Percentiles rank a stretch among this genome's conserved stretches.
Conservation (phyloP, 2,113 vertebrate genomes). For the Pongo abelii region DNA sequence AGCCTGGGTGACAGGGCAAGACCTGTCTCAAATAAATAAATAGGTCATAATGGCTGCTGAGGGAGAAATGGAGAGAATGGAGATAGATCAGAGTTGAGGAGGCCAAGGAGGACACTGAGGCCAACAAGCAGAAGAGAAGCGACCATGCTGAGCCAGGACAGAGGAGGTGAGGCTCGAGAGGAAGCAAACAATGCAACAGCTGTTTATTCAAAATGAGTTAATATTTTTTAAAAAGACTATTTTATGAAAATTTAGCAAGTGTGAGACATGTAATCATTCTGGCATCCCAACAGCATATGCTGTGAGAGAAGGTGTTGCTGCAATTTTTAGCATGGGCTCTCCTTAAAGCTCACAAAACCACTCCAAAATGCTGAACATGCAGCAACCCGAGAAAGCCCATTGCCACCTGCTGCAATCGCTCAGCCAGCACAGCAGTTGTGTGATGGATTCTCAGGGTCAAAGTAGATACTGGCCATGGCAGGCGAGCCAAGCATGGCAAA, state of each 20-base stretch:
- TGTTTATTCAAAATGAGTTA: slow-evolving; percentile 14
- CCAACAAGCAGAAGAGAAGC: not conserved
- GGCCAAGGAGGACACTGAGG: not conserved
- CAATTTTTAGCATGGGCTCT: not conserved
- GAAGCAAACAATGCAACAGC: not conserved
- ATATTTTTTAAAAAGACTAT: slow-evolving; percentile 44
- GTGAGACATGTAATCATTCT: slow-evolving; percentile 49
- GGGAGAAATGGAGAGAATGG: not conserved
- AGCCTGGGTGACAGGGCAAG: too few relatives aligned
- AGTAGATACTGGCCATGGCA: rapidly evolving
- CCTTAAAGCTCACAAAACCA: not conserved
- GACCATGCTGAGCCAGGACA: not conserved
- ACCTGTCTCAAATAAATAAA: too few relatives aligned
- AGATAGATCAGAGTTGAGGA: not conserved
- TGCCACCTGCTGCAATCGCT: not conserved
- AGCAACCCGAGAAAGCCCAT: not conserved
- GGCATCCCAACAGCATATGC: slow-evolving; percentile 48
- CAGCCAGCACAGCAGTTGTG: rapidly evolving
- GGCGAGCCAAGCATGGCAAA: not conserved
- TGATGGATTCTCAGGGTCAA: too few relatives aligned
- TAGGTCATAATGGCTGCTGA: not conserved
- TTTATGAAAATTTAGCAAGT: slow-evolving; percentile 52
- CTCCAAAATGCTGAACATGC: not conserved
- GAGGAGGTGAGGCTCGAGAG: not conserved
- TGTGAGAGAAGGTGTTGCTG: slow-evolving; percentile 37